phyloP scores from a whole-genome alignment of 2,888 invertebrate species.

The Schizaphis graminum region DNA sequence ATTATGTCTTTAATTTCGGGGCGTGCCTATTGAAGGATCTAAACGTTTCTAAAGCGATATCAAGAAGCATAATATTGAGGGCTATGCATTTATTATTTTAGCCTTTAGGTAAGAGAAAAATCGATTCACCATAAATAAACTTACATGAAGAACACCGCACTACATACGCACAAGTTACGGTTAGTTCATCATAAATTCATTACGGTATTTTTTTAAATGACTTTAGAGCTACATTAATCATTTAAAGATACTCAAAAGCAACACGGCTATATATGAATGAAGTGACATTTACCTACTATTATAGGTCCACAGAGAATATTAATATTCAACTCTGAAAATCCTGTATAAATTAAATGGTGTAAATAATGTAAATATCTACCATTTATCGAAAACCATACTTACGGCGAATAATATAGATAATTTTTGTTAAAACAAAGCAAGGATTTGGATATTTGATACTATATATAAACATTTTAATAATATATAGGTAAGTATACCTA shows the following conservation, averaged over 20 bases:
- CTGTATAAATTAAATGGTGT: not conserved
- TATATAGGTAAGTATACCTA: not conserved
- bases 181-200: constrained; percentile 35
- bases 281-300: too few relatives aligned
- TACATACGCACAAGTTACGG: not conserved
- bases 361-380: not conserved
- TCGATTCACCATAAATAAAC: constrained; percentile 16
- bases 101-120: not conserved
- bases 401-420: not conserved
- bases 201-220: constrained; percentile 17
- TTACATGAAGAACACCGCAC: not conserved
- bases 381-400: not conserved
- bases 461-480: not conserved
- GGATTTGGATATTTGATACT: not conserved
- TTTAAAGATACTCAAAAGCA: not conserved
- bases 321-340: not conserved
- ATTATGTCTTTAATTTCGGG: not conserved
- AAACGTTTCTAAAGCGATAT: not conserved
- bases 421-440: not conserved
- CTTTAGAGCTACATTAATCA: not conserved
- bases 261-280: not conserved
- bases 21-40: not conserved
- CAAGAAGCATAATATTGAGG: not conserved
- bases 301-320: not conserved
- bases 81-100: not conserved